These are phyloP conservation scores for Diaphora mendica DNA, from an alignment of 2,888 invertebrate species.

Conservation along the genomic window DNA sequence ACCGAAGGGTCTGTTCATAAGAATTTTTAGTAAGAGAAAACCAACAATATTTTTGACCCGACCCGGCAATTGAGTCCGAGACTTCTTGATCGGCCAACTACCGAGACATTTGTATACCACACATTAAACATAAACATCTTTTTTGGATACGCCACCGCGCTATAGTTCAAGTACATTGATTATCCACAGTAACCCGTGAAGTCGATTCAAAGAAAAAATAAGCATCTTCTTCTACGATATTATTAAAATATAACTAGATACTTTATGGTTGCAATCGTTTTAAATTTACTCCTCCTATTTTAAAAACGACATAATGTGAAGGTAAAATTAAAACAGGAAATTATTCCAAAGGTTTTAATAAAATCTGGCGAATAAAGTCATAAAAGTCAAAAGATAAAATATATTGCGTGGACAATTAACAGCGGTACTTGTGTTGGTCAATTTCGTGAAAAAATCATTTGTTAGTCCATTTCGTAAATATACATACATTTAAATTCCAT, in stretches of 20 bases:
- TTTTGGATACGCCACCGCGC: not conserved
- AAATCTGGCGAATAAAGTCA: constrained; percentile 21
- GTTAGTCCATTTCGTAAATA: constrained; percentile 20
- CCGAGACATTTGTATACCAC: too few species aligned
- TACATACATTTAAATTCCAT: constrained; percentile 28
- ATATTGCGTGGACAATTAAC: constrained; percentile 26
- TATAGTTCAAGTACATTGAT: not conserved
- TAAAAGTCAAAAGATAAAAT: constrained; percentile 27
- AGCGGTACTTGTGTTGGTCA: constrained; percentile 7
- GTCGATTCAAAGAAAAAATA: not conserved
- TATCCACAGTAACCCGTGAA: not conserved
- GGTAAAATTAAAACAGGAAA: not conserved
- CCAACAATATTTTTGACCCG: too few species aligned
- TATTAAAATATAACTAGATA: not conserved
- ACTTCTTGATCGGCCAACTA: too few species aligned
- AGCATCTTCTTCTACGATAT: not conserved
- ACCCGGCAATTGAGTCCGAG: too few species aligned
- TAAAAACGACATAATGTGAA: not conserved
- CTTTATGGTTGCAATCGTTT: not conserved
- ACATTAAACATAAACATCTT: not conserved
- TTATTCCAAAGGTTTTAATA: constrained; percentile 12
- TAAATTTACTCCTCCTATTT: not conserved
- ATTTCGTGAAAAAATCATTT: constrained; percentile 23
- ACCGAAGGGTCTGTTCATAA: too few species aligned
- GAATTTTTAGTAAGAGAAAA: too few species aligned